A percentile compares a stretch with the other conserved stretches of the same genome.
phyloP scores from a whole-genome alignment of 2,113 vertebrate species.

The Calidris pugnax region DNA sequence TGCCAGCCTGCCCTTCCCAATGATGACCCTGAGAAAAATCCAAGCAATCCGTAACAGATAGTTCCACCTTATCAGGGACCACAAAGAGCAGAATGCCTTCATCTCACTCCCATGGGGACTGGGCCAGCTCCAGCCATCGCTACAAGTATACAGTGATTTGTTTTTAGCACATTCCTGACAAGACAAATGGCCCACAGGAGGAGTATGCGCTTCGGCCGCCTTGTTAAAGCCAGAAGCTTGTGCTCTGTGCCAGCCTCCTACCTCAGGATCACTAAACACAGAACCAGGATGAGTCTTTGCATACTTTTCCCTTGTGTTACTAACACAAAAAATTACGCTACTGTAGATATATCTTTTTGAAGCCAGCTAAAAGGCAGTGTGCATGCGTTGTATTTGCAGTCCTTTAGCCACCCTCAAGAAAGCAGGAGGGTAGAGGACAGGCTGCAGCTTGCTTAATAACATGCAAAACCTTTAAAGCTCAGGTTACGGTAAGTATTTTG shows the following conservation, averaged over 20 bases:
- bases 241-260: not conserved
- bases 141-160: not conserved
- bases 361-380: not conserved
- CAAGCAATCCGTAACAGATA: not conserved
- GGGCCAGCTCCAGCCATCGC: not conserved
- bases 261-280: not conserved
- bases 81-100: not conserved
- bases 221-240: not conserved
- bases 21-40: not conserved
- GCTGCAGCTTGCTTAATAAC: slow-evolving; percentile 38
- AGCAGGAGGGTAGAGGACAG: not conserved
- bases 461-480: slow-evolving; percentile 31
- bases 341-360: not conserved
- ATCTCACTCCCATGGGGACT: not conserved
- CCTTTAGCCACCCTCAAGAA: not conserved
- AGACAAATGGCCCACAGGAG: slow-evolving; percentile 3
- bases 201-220: not conserved
- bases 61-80: not conserved
- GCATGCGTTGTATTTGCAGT: not conserved
- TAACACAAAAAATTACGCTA: not conserved
- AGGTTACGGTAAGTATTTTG: slow-evolving; percentile 19
- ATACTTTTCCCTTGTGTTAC: not conserved
- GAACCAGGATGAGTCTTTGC: not conserved
- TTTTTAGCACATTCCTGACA: slow-evolving; percentile 9
- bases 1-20: not conserved